A percentile compares a stretch with the other conserved stretches of the same genome.
Conservation (phyloP, 1,140 invertebrate genomes). For the Orius insidiosus region DNA sequence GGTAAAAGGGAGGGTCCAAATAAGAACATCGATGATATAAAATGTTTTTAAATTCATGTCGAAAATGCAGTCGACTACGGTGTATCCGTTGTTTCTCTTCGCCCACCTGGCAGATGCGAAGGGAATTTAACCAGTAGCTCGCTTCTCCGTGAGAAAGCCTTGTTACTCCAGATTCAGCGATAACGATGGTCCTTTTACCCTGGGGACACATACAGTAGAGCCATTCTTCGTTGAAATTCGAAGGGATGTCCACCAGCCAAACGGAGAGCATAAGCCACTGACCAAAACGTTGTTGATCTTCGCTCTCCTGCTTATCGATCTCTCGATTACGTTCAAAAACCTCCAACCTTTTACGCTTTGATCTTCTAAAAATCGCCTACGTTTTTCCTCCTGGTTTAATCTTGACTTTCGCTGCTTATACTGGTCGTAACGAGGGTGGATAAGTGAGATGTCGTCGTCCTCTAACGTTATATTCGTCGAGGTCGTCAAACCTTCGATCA, state of each 20-base stretch:
- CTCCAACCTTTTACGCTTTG: neutral
- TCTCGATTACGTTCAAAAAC: no score
- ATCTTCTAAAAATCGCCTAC: neutral
- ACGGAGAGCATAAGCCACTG: slow-evolving; percentile 61
- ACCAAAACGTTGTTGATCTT: no score
- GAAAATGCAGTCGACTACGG: slow-evolving; percentile 7
- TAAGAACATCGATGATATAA: slow-evolving; percentile 10
- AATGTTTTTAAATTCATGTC: neutral
- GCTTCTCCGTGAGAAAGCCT: slow-evolving; percentile 9
- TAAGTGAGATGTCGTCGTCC: neutral
- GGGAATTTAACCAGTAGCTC: slow-evolving; percentile 5
- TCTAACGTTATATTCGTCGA: neutral
- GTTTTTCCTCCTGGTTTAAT: neutral
- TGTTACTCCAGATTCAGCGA: no score
- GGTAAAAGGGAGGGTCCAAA: neutral
- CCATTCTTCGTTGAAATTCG: slow-evolving; percentile 62
- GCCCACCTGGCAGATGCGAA: slow-evolving; percentile 6
- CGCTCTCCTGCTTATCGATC: no score
- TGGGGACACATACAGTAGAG: slow-evolving; percentile 64
- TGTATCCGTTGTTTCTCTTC: neutral
- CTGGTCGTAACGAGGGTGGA: slow-evolving; percentile 1
- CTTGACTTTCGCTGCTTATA: neutral
- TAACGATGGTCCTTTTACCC: slow-evolving; percentile 57
- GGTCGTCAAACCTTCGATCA: neutral
- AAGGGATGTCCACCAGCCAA: slow-evolving; percentile 74